Conservation (phyloP, 2,888 invertebrate species). For the Amphipoea oculea region DNA sequence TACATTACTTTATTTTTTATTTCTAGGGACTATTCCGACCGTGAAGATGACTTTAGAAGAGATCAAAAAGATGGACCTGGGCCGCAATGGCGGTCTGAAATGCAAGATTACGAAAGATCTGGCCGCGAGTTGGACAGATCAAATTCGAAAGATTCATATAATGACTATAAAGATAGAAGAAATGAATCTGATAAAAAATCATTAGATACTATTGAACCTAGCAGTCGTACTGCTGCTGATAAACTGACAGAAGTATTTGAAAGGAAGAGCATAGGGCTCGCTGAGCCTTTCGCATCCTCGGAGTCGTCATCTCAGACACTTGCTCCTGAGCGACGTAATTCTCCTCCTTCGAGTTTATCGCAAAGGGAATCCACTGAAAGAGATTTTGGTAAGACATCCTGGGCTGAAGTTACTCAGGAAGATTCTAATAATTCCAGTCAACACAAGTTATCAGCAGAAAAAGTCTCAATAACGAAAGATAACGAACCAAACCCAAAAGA, state of each 20-base stretch:
- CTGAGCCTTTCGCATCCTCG: conserved; percentile 79
- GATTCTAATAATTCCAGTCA: conserved; percentile 73
- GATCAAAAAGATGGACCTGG: conserved; percentile 84
- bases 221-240: conserved; percentile 86
- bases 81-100: conserved; percentile 88
- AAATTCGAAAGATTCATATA: conserved; percentile 88
- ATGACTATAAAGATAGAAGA: conserved; percentile 87
- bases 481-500: conserved; percentile 72
- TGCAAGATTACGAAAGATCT: conserved; percentile 87
- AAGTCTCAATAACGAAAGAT: conserved; percentile 72
- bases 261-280: conserved; percentile 85
- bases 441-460: conserved; percentile 74
- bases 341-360: conserved; percentile 80
- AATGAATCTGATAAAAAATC: conserved; percentile 87
- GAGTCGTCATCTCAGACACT: conserved; percentile 79
- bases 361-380: conserved; percentile 88
- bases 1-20: conserved; percentile 44
- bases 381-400: conserved; percentile 85
- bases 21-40: conserved; percentile 87
- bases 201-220: conserved; percentile 81
- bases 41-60: conserved; percentile 87
- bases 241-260: conserved; percentile 88
- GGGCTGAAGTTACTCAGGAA: conserved; percentile 88
- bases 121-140: conserved; percentile 86
- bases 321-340: conserved; percentile 89